A percentile compares a stretch with the other conserved stretches of the same genome.
phyloP scores from a whole-genome alignment of 2,113 vertebrate species.

The Loxodonta africana region DNA sequence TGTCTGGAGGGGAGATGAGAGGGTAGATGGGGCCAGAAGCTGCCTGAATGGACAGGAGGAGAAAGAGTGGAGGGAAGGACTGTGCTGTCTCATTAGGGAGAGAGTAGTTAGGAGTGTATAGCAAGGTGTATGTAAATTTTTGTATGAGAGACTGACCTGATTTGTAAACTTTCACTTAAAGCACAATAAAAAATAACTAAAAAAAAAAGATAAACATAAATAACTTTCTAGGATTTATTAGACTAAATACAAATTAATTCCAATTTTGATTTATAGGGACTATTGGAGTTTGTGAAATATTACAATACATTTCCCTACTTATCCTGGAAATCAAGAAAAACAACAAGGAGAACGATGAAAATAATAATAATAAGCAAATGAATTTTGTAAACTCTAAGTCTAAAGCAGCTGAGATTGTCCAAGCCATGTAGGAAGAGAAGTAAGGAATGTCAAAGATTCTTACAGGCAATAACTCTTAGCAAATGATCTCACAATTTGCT shows the following conservation, averaged over 20 bases:
- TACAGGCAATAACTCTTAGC: background rate
- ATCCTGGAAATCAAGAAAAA: background rate
- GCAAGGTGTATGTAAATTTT: no score
- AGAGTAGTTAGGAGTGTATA: no score
- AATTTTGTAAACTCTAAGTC: background rate
- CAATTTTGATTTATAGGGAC: background rate
- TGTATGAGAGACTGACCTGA: no score
- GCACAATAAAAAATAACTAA: no score
- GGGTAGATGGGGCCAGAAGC: no score
- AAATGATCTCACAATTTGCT: background rate
- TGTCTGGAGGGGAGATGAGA: no score
- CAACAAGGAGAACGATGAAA: background rate
- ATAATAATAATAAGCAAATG: background rate
- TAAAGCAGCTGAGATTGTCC: background rate
- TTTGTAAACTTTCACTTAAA: no score
- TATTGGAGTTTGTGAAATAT: background rate
- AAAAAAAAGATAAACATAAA: slow-evolving; percentile 30
- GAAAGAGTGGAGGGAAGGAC: no score
- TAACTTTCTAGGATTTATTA: background rate
- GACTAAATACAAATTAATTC: slow-evolving; percentile 51
- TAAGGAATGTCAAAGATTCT: background rate
- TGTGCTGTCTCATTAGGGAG: no score
- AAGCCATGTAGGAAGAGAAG: background rate
- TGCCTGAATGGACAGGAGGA: no score
- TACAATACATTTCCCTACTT: background rate